Base-by-base conservation (phyloP, 2,888 invertebrate genomes). In the Bursaphelenchus okinawaensis region DNA sequence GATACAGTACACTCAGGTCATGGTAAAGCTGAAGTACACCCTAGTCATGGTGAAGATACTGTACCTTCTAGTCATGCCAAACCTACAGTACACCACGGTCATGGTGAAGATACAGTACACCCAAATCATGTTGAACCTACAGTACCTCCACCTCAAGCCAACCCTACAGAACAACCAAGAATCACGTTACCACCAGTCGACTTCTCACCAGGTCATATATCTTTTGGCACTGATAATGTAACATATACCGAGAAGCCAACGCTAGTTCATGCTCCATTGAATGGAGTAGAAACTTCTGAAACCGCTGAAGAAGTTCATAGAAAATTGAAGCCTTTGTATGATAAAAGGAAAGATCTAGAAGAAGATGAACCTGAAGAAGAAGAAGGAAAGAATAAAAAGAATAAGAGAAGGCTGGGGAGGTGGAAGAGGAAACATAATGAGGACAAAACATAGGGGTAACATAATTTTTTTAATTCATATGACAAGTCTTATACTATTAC, bases 371-470 rank as follows among this genome's bases (percentile, higher is more conserved):
- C 2, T 3, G 63, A 31, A 19, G 50, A 62, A 12, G 63, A 55
- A 29, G 24, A 63, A 50, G 55, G 29, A 29, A 56, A 54, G 9
- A 55, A n/a, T 3, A 40, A 61, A n/a, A 22, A 54, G n/a, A 19
- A 20, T n/a, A 55, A 62, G 16, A 12, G 40, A 40, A 40, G 40
- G n/a, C 12, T 40, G 12, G 40, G 40, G 40, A 40, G 40, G n/a
- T 40, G 40, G 56, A 62, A 27, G 28, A 63, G 29, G 19, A 62
- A 0, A 20, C 40, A 40, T 40, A n/a, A n/a, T 16, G 40, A 40
- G 40, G 6, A n/a, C n/a, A n/a, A n/a, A n/a, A n/a, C n/a, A n/a
- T n/a, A n/a, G n/a, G n/a, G n/a, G n/a, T n/a, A n/a, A n/a, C n/a
- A n/a, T n/a, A n/a, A n/a, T n/a, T n/a, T n/a, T n/a, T n/a, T n/a